Evolutionary conservation across 2,888 invertebrate genomes (phyloP).

Genomic region (Hymenopus coronatus): DNA sequence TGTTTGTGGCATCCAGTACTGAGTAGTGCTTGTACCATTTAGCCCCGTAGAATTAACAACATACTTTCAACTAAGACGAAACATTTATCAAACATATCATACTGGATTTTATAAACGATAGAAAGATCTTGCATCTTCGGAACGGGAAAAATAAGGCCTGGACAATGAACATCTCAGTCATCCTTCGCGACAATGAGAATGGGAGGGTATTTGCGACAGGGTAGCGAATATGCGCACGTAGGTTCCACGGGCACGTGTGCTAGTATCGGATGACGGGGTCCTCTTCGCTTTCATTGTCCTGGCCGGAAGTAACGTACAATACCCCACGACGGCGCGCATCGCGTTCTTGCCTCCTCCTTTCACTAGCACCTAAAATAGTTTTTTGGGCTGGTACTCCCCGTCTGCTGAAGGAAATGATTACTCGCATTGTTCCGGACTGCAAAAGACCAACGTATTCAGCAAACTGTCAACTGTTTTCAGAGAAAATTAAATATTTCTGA

Average conservation of each 20-base stretch:
- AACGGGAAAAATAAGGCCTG: too few species aligned
- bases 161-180: not conserved
- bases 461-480: not conserved
- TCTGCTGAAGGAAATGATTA: not conserved
- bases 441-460: not conserved
- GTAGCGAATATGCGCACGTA: not conserved
- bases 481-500: not conserved
- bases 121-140: too few species aligned
- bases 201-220: not conserved
- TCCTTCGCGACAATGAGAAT: not conserved
- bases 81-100: too few species aligned
- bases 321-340: not conserved
- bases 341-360: not conserved
- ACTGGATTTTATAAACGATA: too few species aligned
- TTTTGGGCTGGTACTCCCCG: not conserved
- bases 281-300: not conserved
- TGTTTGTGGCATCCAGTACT: too few species aligned
- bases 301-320: not conserved
- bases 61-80: too few species aligned
- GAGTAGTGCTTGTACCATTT: too few species aligned
- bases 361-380: not conserved
- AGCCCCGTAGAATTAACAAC: too few species aligned
- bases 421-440: not conserved
- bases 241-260: slow-evolving; percentile 11
- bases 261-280: not conserved